Conservation (phyloP, 2,797 vertebrate species). For the Dendrocincla tyrannina region DNA sequence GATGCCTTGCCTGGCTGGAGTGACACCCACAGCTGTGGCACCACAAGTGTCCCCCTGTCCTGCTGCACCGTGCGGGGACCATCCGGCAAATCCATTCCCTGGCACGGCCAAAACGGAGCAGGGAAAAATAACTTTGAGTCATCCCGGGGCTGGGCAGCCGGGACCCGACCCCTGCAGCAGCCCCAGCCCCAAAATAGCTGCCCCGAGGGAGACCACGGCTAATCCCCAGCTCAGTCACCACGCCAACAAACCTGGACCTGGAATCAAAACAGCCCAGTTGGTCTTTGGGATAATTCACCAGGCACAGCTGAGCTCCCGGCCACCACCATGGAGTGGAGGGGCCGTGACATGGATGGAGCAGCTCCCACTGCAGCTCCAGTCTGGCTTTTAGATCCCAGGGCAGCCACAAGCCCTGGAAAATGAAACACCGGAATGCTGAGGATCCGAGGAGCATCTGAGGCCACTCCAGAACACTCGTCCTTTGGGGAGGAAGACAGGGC, state of each 20-base stretch:
- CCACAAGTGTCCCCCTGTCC: accelerated
- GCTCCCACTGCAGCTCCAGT: background rate
- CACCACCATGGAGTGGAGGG: background rate
- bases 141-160: accelerated
- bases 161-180: background rate
- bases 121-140: background rate
- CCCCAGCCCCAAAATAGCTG: background rate
- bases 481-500: background rate
- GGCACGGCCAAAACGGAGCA: accelerated
- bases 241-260: background rate
- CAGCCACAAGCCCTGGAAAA: background rate
- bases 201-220: background rate
- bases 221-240: background rate
- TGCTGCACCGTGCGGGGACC: accelerated
- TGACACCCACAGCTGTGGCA: background rate
- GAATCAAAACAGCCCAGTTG: background rate
- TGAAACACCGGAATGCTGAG: background rate
- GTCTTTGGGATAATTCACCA: background rate
- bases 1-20: background rate
- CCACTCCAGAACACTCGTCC: accelerated
- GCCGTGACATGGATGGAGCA: background rate
- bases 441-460: background rate
- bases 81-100: background rate
- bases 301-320: background rate
- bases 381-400: background rate